Percentiles rank a stretch among this genome's conserved stretches.
These are phyloP conservation scores for Xylota segnis DNA, from an alignment of 2,888 invertebrate genomes.

Conservation along the genomic window DNA sequence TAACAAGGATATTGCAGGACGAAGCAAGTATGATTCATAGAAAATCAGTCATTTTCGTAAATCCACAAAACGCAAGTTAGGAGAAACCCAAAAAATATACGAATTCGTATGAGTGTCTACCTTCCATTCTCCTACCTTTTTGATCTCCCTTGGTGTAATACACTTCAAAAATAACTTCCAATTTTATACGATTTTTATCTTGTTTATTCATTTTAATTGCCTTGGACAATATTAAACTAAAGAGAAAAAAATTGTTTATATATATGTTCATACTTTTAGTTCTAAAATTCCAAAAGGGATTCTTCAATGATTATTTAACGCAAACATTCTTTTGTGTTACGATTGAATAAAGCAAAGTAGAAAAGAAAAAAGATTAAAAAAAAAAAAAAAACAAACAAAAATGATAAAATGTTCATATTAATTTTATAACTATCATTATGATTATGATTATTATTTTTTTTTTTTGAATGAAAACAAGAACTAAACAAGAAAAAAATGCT, in stretches of 20 bases:
- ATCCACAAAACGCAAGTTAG: too few species aligned
- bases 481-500: slow-evolving; percentile 69
- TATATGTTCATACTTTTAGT: slow-evolving; percentile 39
- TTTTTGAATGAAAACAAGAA: slow-evolving; percentile 45
- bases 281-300: slow-evolving; percentile 44
- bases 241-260: slow-evolving; percentile 17
- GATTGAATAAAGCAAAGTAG: slow-evolving; percentile 41
- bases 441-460: slow-evolving; percentile 40
- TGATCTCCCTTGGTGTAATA: too few species aligned
- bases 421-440: slow-evolving; percentile 51
- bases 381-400: slow-evolving; percentile 25
- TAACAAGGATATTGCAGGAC: too few species aligned
- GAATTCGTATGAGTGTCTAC: too few species aligned
- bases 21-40: too few species aligned
- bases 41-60: too few species aligned
- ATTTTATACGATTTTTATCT: slow-evolving; percentile 3
- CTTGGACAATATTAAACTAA: slow-evolving; percentile 70
- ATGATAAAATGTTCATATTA: slow-evolving; percentile 29
- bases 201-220: slow-evolving; percentile 67
- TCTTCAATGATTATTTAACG: slow-evolving; percentile 32
- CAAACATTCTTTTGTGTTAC: slow-evolving; percentile 36
- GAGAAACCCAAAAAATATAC: too few species aligned
- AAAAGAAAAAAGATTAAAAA: slow-evolving; percentile 18
- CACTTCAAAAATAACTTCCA: background rate
- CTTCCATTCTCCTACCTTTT: too few species aligned